These are phyloP conservation scores for Mactromeris polynyma DNA, from an alignment of 2,888 invertebrate genomes.

Conservation along the genomic window DNA sequence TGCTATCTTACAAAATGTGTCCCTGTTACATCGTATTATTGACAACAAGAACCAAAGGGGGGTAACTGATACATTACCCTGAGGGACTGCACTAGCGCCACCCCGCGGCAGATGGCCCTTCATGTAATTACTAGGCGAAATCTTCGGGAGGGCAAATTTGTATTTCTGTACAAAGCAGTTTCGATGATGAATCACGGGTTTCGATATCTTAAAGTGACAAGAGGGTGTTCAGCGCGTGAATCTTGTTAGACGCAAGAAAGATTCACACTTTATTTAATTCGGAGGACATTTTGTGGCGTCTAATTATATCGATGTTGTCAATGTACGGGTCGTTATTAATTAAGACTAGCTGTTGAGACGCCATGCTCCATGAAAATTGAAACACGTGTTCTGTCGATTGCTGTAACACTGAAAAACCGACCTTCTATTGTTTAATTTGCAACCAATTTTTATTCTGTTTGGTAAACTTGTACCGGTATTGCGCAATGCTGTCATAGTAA, in stretches of 20 bases:
- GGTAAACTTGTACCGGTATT: background rate
- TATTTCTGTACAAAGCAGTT: slow-evolving; percentile 54
- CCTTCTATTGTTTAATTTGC: background rate
- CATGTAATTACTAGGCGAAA: slow-evolving; percentile 65
- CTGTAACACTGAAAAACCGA: background rate
- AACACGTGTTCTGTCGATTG: slow-evolving; percentile 36
- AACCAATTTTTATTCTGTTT: background rate
- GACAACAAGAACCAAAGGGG: slow-evolving; percentile 51
- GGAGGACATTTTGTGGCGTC: slow-evolving; percentile 62
- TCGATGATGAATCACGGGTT: slow-evolving; percentile 64
- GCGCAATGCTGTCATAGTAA: background rate
- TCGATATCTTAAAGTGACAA: slow-evolving; percentile 65
- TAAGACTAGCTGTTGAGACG: slow-evolving; percentile 41
- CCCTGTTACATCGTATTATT: slow-evolving; percentile 18
- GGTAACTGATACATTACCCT: slow-evolving; percentile 64
- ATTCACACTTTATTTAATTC: slow-evolving; percentile 70
- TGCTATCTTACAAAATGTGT: slow-evolving; percentile 19
- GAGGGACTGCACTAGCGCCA: slow-evolving; percentile 55
- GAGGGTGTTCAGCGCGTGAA: slow-evolving; percentile 63
- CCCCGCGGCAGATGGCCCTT: slow-evolving; percentile 65
- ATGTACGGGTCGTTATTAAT: slow-evolving; percentile 56
- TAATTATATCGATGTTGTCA: slow-evolving; percentile 50
- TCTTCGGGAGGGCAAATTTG: slow-evolving; percentile 42
- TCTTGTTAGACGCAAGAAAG: slow-evolving; percentile 64
- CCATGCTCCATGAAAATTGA: slow-evolving; percentile 12